Evolutionary conservation across 2,888 invertebrate genomes (phyloP).

Genomic region (Amphiduros pacificus): DNA sequence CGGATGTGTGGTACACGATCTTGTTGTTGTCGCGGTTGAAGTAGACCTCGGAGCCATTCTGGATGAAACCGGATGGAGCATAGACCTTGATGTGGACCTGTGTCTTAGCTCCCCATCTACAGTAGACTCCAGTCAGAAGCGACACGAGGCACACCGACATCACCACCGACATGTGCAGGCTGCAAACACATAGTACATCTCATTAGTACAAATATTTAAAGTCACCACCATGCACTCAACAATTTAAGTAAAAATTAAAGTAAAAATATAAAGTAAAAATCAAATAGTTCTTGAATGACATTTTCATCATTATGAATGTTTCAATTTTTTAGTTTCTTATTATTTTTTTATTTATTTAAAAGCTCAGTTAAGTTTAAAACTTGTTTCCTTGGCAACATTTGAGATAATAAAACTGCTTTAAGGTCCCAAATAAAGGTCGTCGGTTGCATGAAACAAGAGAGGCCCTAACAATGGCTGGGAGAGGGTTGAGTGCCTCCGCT

Average conservation of each 20-base stretch:
- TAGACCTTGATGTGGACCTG: conserved; percentile 27
- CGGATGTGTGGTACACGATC: conserved; percentile 9
- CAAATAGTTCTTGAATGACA: neutral
- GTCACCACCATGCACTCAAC: no score
- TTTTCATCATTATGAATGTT: no score
- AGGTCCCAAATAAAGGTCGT: no score
- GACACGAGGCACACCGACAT: neutral
- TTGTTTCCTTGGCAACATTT: no score
- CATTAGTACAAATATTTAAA: no score
- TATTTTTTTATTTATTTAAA: no score
- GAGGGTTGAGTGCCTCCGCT: no score
- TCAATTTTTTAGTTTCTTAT: no score
- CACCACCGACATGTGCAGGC: conserved; percentile 16
- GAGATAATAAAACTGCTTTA: no score
- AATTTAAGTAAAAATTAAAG: neutral
- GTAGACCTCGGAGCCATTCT: conserved; percentile 27
- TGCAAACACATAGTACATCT: conserved; percentile 3
- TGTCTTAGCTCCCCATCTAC: conserved; percentile 5
- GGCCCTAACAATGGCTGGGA: no score
- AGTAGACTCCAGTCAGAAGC: conserved; percentile 22
- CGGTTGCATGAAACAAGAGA: no score
- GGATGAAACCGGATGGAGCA: conserved; percentile 28
- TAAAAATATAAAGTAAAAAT: neutral
- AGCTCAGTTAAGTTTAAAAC: no score
- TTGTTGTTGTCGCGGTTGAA: conserved; percentile 17